A percentile compares a stretch with the other conserved stretches of the same genome.
Evolutionary conservation across 1,140 invertebrate genomes (phyloP).

Genomic region (Lethrus apterus): DNA sequence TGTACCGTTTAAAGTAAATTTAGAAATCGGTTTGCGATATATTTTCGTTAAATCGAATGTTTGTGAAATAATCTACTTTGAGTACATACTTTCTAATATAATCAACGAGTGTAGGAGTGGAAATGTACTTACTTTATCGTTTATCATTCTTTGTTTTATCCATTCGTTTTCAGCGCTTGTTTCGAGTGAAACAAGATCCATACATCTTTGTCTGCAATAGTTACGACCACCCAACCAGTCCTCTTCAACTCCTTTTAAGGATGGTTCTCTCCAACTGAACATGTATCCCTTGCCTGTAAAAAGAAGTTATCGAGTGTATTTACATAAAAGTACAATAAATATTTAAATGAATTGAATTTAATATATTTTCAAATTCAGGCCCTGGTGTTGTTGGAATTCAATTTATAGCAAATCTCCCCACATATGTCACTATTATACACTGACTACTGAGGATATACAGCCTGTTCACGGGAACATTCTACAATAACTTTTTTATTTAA

Average conservation of each 20-base stretch:
- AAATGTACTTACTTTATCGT: constrained; percentile 56
- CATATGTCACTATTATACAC: too few relatives aligned
- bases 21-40: too few relatives aligned
- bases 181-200: constrained; percentile 77
- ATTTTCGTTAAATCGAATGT: too few relatives aligned
- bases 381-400: background rate
- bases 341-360: constrained; percentile 2
- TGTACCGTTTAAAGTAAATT: too few relatives aligned
- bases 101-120: background rate
- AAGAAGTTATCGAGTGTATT: constrained; percentile 14
- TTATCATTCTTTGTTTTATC: constrained; percentile 66
- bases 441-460: too few relatives aligned
- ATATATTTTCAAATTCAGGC: background rate
- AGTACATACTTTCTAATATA: too few relatives aligned
- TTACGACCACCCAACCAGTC: constrained; percentile 77
- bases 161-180: constrained; percentile 75
- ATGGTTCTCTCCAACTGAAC: constrained; percentile 75
- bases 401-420: background rate
- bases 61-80: too few relatives aligned
- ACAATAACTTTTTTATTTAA: too few relatives aligned
- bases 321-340: constrained; percentile 3
- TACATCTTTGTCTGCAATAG: constrained; percentile 75
- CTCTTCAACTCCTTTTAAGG: constrained; percentile 60
- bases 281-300: constrained; percentile 64
- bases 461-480: too few relatives aligned